Conservation (phyloP, 2,888 invertebrate species). For the Erebia aethiops region DNA sequence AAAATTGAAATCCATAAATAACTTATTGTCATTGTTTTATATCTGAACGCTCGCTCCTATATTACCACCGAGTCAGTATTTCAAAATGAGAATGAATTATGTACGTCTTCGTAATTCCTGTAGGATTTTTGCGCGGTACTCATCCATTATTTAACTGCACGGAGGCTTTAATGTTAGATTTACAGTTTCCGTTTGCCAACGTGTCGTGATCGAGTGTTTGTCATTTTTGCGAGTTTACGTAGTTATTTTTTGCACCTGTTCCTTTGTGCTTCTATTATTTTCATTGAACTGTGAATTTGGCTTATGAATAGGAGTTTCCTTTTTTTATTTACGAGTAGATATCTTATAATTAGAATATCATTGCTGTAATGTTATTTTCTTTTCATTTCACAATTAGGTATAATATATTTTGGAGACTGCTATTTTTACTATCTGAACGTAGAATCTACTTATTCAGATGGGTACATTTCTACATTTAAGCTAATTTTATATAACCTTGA, state of each 20-base stretch:
- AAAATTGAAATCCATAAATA: constrained; percentile 17
- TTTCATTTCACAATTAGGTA: too few species aligned
- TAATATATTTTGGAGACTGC: too few species aligned
- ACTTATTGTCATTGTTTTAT: constrained; percentile 32
- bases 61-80: constrained; percentile 53
- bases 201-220: constrained; percentile 48
- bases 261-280: neutral
- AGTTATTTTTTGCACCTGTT: constrained; percentile 43
- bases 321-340: too few species aligned
- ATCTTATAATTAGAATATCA: too few species aligned
- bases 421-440: too few species aligned
- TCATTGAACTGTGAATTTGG: neutral
- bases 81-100: constrained; percentile 66
- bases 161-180: constrained; percentile 66
- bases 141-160: constrained; percentile 71
- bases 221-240: constrained; percentile 48
- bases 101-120: constrained; percentile 69
- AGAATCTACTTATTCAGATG: too few species aligned
- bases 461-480: neutral
- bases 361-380: too few species aligned
- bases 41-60: constrained; percentile 51
- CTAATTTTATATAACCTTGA: neutral
- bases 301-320: neutral
- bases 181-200: constrained; percentile 60
- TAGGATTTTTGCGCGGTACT: constrained; percentile 57